These are phyloP conservation scores for Priocnemis perturbator DNA, from an alignment of 2,888 invertebrate species.

Conservation along the genomic window DNA sequence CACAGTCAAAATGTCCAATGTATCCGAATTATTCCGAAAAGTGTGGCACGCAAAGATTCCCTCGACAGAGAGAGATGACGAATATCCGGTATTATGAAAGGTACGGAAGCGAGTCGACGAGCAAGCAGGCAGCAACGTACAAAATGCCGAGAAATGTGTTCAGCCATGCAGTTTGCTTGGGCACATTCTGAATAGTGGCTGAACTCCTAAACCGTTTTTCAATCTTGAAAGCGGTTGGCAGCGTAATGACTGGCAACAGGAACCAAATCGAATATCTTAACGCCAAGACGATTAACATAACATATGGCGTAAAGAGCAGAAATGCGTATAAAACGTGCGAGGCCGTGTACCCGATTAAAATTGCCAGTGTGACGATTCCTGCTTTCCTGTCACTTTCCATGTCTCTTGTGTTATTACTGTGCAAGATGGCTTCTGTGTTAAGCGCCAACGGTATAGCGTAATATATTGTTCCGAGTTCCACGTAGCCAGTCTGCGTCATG, in stretches of 20 bases:
- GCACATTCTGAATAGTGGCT: slow-evolving; percentile 87
- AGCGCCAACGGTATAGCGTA: slow-evolving; percentile 95
- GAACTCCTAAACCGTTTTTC: slow-evolving; percentile 91
- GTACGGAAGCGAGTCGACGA: slow-evolving; percentile 70
- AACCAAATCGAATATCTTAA: slow-evolving; percentile 92
- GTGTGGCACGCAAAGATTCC: too few species aligned
- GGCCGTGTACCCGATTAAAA: slow-evolving; percentile 91
- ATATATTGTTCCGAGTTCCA: slow-evolving; percentile 93
- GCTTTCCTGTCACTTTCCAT: slow-evolving; percentile 91
- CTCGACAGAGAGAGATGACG: neutral
- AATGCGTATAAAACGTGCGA: slow-evolving; percentile 94
- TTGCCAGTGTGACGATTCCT: slow-evolving; percentile 96
- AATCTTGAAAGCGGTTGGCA: slow-evolving; percentile 92
- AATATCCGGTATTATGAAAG: slow-evolving; percentile 46
- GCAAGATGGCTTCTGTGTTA: slow-evolving; percentile 96
- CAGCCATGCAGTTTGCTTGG: slow-evolving; percentile 91
- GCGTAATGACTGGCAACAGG: slow-evolving; percentile 89
- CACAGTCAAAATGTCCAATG: too few species aligned
- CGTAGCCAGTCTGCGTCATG: slow-evolving; percentile 92
- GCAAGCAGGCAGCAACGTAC: slow-evolving; percentile 86
- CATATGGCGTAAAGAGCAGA: slow-evolving; percentile 93
- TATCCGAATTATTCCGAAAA: too few species aligned
- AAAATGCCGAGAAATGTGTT: slow-evolving; percentile 94
- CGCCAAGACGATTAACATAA: slow-evolving; percentile 90
- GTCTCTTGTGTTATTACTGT: slow-evolving; percentile 96